Conservation (phyloP, 2,888 invertebrate genomes). For the Pomacea canaliculata region DNA sequence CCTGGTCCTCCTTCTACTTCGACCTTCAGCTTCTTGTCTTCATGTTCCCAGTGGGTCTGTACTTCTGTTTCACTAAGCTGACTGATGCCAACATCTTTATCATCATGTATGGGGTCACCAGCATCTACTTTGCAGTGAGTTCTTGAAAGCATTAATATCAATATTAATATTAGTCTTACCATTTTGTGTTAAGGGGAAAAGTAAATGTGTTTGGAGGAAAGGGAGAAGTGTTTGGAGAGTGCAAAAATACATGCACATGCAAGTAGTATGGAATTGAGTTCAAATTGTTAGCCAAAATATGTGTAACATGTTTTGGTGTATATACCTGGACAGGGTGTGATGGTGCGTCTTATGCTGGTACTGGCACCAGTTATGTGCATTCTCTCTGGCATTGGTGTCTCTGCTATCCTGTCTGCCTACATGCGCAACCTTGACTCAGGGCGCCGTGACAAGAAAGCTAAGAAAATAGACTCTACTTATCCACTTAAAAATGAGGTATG, state of each 20-base stretch:
- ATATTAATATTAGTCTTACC: neutral
- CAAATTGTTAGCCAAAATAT: neutral
- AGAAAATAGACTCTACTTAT: conserved; percentile 74
- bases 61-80: conserved; percentile 94
- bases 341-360: conserved; percentile 98
- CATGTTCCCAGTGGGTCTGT: conserved; percentile 92
- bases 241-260: neutral
- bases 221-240: neutral
- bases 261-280: neutral
- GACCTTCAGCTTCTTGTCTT: conserved; percentile 96
- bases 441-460: conserved; percentile 69
- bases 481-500: conserved; percentile 84
- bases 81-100: conserved; percentile 98
- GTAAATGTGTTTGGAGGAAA: too few relatives aligned
- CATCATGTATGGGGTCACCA: conserved; percentile 96
- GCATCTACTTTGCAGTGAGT: conserved; percentile 94
- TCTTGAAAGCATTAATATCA: neutral
- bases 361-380: conserved; percentile 99
- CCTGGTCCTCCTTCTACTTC: conserved; percentile 98
- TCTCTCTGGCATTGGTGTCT: conserved; percentile 94
- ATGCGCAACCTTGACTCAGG: conserved; percentile 76
- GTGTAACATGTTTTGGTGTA: too few relatives aligned
- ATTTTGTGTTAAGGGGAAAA: too few relatives aligned
- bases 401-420: conserved; percentile 85
- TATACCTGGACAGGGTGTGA: conserved; percentile 82